These are phyloP conservation scores for Heterocephalus glaber DNA, from an alignment of 2,113 vertebrate species.

Conservation along the genomic window DNA sequence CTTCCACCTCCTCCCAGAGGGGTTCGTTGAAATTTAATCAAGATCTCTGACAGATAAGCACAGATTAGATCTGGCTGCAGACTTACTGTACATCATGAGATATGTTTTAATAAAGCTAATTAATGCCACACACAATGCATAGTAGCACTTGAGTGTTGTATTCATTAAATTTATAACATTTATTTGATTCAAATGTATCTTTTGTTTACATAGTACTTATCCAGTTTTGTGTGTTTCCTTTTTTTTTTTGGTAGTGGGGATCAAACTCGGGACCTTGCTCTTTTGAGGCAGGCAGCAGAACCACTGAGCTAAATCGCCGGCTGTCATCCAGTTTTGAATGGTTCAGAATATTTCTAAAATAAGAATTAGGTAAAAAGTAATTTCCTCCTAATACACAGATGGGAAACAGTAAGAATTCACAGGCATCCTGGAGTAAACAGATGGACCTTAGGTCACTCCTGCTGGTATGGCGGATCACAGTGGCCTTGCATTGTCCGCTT, in stretches of 20 bases:
- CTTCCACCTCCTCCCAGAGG: background rate
- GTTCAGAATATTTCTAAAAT: constrained; percentile 64
- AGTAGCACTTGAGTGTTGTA: background rate
- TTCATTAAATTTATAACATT: constrained; percentile 47
- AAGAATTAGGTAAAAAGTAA: constrained; percentile 57
- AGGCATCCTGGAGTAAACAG: constrained; percentile 66
- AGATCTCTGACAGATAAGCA: background rate
- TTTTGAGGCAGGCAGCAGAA: no score
- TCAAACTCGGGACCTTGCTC: no score
- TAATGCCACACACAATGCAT: background rate
- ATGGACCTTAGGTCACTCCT: constrained; percentile 63
- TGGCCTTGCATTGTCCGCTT: constrained; percentile 21
- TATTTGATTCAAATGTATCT: constrained; percentile 6
- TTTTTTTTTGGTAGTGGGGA: no score
- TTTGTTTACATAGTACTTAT: constrained; percentile 25
- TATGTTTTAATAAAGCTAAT: constrained; percentile 15
- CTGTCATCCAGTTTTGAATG: constrained; percentile 36
- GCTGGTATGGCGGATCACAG: background rate
- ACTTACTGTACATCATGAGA: background rate
- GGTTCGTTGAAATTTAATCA: background rate
- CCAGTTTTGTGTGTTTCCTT: no score
- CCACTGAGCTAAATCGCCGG: no score
- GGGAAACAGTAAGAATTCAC: constrained; percentile 66
- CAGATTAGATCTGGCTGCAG: background rate
- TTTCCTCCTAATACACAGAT: constrained; percentile 73